Evolutionary conservation across 2,113 vertebrate genomes (phyloP), one percentile per base, ranked within the genome.

Genomic region (Calyptomena viridis): DNA sequence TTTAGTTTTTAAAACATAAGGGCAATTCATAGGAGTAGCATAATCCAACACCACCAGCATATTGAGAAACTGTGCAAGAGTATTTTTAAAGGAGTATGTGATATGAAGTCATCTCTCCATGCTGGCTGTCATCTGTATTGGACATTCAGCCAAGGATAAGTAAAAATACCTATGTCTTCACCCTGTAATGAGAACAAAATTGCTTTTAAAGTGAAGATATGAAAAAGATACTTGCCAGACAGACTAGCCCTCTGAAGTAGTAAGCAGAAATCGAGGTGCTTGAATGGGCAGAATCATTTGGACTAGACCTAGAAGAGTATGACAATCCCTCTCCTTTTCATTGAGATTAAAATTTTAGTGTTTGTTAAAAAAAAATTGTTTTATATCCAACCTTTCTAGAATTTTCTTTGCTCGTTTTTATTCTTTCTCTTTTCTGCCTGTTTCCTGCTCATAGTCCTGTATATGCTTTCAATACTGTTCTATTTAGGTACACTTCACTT

Each of bases 1-100:
- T 96, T 71, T 84, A 33, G 62, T 89, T 84, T 55, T 87, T 83
- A 50, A 86, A 93, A 85, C 67, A 82, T 84, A 83, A 75, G 18
- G 12, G 19, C 25, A 88, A 39, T 83, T 91, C 59, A 42, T 68
- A 55, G 37, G 12, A 91, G 17, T 63, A 77, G 46, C 33, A 35
- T 66, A 93, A 85, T 94, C 14, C 82, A 88, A 37, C 72, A 71
- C 55, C 33, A 25, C 75, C 35, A 19, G 47, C 59, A 78, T 77
- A n/a, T 50, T 4, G 1, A 86, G 68, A 94, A 93, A 90, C 63
- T 71, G 27, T 52, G 92, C 39, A 8, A 6, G 91, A 83, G 24
- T 67, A 37, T 94, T 95, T 94, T 93, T 47, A 92, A 78, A 90
- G 56, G 42, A 35, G 35, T 90, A 60, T 80, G 27, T 55, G 82